Evolutionary conservation across 2,888 invertebrate species (phyloP), one percentile per base, ranked within the genome.

Genomic region (Perizoma flavofasciatum): DNA sequence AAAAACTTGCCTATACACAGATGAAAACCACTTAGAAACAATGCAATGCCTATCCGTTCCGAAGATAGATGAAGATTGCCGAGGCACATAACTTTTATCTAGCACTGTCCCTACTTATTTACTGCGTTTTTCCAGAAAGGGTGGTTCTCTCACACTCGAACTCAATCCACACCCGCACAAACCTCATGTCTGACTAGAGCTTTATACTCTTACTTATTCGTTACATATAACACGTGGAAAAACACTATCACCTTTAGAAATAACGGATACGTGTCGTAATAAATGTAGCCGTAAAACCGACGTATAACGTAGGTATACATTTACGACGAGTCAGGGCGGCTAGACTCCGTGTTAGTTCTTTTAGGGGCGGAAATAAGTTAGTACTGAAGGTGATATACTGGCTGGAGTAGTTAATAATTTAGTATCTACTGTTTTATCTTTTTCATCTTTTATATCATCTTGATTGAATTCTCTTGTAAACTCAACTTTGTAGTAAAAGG

Each of bases 261-360:
- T 59, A 59, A 61, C 53, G 50, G 44, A 48, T 55, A 41, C 47
- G 44, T 41, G 45, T 34, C 49, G 61, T 41, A 61, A 58, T 58
- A 56, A 56, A 46, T 22, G 55, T 37, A 45, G 46, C 41, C 56
- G 61, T 56, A 54, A 44, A 50, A 55, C 32, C 22, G 9, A 8
- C 33, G 32, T 45, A 53, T 51, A 57, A 58, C 57, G 46, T 60
- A 22, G 22, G 22, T 22, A 41, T 52, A 51, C 9, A 5, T 53
- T 51, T 48, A 59, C 41, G 61, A 52, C 46, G 54, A 55, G 9
- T 40, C 41, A 22, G 3, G 22, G 22, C 22, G 22, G 3, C 22
- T 22, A 22, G 22, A 22, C 22, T 1, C 22, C 22, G 3, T 22
- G 22, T 22, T 22, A 22, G 55, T 11, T 48, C 6, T 33, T 49